phyloP scores from a whole-genome alignment of 2,888 invertebrate genomes.

The Nysson spinosus region DNA sequence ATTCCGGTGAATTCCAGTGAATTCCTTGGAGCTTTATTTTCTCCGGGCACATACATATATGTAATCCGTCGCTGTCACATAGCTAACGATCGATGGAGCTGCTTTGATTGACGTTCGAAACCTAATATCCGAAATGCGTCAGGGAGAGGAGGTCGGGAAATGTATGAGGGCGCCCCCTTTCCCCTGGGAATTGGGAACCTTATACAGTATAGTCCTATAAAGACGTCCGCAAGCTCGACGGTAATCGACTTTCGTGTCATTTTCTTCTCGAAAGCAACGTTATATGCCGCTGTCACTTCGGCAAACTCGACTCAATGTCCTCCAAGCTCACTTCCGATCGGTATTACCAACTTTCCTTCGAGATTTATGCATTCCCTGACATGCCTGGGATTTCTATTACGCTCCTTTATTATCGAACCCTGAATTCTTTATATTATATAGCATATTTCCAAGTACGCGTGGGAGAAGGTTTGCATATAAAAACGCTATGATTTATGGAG shows the following conservation, averaged over 20 bases:
- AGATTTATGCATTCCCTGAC: too few species aligned
- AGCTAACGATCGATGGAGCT: conserved; percentile 53
- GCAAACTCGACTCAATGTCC: conserved; percentile 25
- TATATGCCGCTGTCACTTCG: conserved; percentile 28
- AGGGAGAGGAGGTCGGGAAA: conserved; percentile 37
- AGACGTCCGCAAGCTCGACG: conserved; percentile 24
- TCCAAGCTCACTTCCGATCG: not conserved
- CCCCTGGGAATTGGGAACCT: conserved; percentile 22
- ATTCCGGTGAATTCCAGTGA: not conserved
- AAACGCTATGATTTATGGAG: too few species aligned
- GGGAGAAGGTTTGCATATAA: too few species aligned
- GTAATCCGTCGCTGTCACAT: conserved; percentile 53
- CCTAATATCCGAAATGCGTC: conserved; percentile 62
- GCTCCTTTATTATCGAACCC: too few species aligned
- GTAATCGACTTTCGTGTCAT: conserved; percentile 47
- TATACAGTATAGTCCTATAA: conserved; percentile 23
- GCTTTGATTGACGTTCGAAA: conserved; percentile 65
- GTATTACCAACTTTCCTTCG: not conserved
- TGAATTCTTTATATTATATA: too few species aligned
- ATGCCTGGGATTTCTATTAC: too few species aligned
- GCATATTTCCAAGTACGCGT: too few species aligned
- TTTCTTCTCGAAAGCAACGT: conserved; percentile 29
- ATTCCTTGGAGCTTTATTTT: conserved; percentile 18
- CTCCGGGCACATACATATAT: conserved; percentile 20
- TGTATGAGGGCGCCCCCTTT: conserved; percentile 32